Conservation (phyloP, 2,797 vertebrate species). For the Falco naumanni region DNA sequence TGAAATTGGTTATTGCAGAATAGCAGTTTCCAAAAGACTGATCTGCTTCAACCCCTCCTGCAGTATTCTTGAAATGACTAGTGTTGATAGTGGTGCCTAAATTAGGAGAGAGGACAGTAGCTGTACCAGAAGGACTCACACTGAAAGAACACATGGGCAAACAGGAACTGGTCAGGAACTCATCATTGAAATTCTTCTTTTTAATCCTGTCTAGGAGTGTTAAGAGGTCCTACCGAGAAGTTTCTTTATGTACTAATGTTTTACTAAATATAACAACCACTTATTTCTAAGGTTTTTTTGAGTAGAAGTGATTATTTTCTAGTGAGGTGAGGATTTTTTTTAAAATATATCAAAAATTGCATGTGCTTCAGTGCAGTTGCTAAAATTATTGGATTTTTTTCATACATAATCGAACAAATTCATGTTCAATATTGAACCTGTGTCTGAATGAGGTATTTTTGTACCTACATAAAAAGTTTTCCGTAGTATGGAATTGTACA, state of each 20-base stretch:
- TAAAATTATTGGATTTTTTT: background rate
- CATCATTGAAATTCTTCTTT: background rate
- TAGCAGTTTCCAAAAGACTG: background rate
- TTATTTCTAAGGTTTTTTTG: background rate
- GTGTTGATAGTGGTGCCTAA: background rate
- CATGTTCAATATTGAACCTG: background rate
- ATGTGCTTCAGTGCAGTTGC: background rate
- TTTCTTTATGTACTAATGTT: background rate
- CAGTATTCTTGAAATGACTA: background rate
- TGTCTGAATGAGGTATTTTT: background rate
- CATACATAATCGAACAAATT: background rate
- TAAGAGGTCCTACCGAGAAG: background rate
- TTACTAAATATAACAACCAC: background rate
- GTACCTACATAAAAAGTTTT: background rate
- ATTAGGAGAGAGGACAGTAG: background rate
- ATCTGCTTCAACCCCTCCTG: background rate
- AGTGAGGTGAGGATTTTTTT: background rate
- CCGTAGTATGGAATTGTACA: background rate
- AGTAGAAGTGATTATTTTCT: background rate
- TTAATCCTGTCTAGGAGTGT: background rate
- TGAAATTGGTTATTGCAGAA: background rate
- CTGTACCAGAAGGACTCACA: background rate
- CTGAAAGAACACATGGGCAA: background rate
- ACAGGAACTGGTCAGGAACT: background rate
- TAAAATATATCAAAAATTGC: background rate